These are phyloP conservation scores for Sebastes kiyomatsui DNA, from an alignment of 2,797 vertebrate genomes.

Conservation along the genomic window DNA sequence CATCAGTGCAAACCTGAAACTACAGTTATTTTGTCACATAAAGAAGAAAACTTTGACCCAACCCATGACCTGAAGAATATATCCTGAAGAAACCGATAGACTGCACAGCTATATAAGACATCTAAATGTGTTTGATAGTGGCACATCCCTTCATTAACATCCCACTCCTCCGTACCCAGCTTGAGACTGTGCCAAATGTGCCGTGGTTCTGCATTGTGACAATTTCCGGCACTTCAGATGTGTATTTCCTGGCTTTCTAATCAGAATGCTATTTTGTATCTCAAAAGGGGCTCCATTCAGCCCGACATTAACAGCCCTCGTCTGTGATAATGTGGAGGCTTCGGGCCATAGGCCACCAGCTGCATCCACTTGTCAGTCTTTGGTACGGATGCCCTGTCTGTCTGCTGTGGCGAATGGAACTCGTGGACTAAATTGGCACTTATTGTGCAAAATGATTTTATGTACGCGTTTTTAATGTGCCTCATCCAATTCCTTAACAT, in stretches of 20 bases:
- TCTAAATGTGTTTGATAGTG: conserved; percentile 58
- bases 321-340: conserved; percentile 80
- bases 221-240: conserved; percentile 86
- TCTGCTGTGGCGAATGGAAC: conserved; percentile 71
- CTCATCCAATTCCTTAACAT: conserved; percentile 76
- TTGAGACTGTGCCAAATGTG: conserved; percentile 83
- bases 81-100: conserved; percentile 26
- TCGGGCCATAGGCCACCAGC: conserved; percentile 84
- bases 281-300: conserved; percentile 83
- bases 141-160: conserved; percentile 75
- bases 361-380: conserved; percentile 85
- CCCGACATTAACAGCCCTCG: conserved; percentile 80
- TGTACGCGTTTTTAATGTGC: conserved; percentile 71
- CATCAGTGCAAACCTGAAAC: background rate
- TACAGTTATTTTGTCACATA: background rate
- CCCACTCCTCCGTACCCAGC: conserved; percentile 74
- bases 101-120: conserved; percentile 37
- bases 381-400: conserved; percentile 82
- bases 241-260: conserved; percentile 87
- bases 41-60: conserved; percentile 31
- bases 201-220: conserved; percentile 81
- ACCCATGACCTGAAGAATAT: conserved; percentile 22
- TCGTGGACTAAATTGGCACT: conserved; percentile 75
- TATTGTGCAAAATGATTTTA: conserved; percentile 75
- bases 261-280: conserved; percentile 86